Percentiles rank a stretch among this genome's conserved stretches.
Conservation (phyloP, 1,140 invertebrate genomes). For the Melipona quadrifasciata region DNA sequence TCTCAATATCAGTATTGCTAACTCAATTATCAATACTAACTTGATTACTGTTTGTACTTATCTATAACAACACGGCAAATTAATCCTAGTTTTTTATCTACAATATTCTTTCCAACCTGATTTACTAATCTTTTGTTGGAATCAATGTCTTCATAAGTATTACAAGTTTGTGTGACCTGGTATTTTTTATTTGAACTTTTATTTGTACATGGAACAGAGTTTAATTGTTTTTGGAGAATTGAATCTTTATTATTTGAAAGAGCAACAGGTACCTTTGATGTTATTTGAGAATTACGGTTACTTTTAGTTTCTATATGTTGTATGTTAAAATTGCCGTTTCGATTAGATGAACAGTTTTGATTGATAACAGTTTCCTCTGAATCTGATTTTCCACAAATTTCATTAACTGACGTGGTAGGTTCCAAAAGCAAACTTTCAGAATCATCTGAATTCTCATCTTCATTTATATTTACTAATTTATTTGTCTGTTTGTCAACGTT, state of each 20-base stretch:
- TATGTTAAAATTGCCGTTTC: background rate
- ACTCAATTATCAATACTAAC: background rate
- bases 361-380: background rate
- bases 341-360: too few species aligned
- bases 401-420: too few species aligned
- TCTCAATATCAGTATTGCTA: too few species aligned
- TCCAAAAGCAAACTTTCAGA: background rate
- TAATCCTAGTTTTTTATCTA: background rate
- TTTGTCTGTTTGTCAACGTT: background rate
- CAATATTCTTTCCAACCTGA: background rate
- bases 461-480: background rate
- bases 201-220: too few species aligned
- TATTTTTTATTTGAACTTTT: background rate
- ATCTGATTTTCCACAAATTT: background rate
- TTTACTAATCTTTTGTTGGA: background rate
- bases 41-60: background rate
- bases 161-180: background rate
- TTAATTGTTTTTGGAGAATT: too few species aligned
- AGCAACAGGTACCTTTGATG: background rate
- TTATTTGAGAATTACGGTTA: background rate
- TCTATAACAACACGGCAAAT: background rate
- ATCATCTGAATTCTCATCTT: background rate
- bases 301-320: background rate
- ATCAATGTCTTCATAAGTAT: background rate
- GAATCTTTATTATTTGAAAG: background rate